These are phyloP conservation scores for Cantharis nigra DNA, from an alignment of 2,888 invertebrate genomes.

Conservation along the genomic window DNA sequence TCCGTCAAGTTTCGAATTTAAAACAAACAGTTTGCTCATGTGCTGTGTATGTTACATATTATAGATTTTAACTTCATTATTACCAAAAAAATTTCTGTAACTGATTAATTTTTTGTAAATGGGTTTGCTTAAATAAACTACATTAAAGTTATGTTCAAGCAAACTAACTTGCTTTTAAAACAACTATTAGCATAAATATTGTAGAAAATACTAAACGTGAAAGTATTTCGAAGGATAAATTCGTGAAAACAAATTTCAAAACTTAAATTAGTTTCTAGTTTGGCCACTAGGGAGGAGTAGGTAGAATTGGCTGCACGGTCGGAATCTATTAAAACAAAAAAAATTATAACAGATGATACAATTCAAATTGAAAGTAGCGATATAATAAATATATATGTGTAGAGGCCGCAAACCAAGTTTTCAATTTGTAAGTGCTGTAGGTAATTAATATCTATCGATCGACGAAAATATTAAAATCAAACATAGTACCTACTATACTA, in stretches of 20 bases:
- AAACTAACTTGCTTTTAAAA: slow-evolving; percentile 23
- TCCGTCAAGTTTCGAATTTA: background rate
- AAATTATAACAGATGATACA: slow-evolving; percentile 18
- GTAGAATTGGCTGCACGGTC: slow-evolving; percentile 40
- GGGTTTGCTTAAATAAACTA: slow-evolving; percentile 5
- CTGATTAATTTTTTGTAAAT: background rate
- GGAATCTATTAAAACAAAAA: slow-evolving; percentile 27
- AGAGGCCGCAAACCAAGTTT: background rate
- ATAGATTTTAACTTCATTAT: background rate
- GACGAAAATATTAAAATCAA: background rate
- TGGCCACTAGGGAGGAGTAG: slow-evolving; percentile 44
- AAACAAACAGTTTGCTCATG: background rate
- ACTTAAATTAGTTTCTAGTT: slow-evolving; percentile 52
- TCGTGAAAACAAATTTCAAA: slow-evolving; percentile 46
- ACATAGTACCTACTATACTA: no score
- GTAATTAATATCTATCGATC: background rate
- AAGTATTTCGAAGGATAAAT: slow-evolving; percentile 25
- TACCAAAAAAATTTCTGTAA: background rate
- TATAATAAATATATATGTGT: background rate
- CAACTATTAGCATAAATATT: slow-evolving; percentile 32
- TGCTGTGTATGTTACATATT: background rate
- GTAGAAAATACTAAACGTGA: slow-evolving; percentile 27
- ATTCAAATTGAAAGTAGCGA: slow-evolving; percentile 11
- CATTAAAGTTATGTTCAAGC: slow-evolving; percentile 20
- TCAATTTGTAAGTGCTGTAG: background rate